Conservation (phyloP, 2,797 vertebrate genomes). For the Eleutherodactylus coqui region DNA sequence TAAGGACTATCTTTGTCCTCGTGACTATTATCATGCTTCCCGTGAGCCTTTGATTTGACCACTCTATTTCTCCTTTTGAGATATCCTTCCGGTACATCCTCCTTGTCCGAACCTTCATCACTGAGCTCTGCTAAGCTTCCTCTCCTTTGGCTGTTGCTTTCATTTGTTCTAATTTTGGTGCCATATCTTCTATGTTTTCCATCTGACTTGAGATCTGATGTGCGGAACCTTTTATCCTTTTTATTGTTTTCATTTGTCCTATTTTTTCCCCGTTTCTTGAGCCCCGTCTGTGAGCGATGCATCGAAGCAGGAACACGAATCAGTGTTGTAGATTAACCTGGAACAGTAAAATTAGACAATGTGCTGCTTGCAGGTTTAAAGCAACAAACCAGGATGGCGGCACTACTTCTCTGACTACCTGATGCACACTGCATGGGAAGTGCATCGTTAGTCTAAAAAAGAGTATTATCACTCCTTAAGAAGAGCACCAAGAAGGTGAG, state of each 20-base stretch:
- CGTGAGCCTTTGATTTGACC: neutral
- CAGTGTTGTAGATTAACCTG: neutral
- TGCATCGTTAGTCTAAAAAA: no score
- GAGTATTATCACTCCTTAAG: no score
- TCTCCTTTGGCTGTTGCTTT: neutral
- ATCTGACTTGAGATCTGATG: neutral
- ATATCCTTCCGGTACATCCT: neutral
- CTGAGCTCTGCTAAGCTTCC: neutral
- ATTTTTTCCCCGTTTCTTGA: slow-evolving; percentile 16
- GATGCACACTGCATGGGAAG: no score
- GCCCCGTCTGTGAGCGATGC: slow-evolving; percentile 41
- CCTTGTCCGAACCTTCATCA: neutral
- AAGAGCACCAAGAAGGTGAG: no score
- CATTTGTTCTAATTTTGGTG: neutral
- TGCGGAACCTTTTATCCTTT: neutral
- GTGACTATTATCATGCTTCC: neutral
- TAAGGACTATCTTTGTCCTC: neutral
- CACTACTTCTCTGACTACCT: neutral
- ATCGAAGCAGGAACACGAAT: neutral
- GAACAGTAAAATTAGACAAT: slow-evolving; percentile 3
- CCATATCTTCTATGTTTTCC: neutral
- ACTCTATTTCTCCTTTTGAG: slow-evolving; percentile 1
- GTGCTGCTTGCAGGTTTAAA: neutral
- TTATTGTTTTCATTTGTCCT: slow-evolving; percentile 27
- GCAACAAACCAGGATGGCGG: neutral